phyloP scores from a whole-genome alignment of 2,888 invertebrate species.

The Dolichomitus sp. region DNA sequence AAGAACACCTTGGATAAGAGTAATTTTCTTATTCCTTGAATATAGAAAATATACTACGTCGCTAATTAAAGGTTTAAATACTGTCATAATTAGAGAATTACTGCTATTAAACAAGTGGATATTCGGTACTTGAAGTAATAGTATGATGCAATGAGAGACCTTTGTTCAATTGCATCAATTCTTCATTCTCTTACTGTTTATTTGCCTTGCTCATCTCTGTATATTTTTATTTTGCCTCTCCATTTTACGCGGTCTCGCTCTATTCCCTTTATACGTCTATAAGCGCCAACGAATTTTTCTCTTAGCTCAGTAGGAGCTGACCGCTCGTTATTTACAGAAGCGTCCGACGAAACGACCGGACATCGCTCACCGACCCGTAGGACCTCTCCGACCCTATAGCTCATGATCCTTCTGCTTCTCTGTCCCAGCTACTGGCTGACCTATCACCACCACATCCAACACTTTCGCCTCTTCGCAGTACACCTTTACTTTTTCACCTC shows the following conservation, averaged over 20 bases:
- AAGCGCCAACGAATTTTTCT: constrained; percentile 57
- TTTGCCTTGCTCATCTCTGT: not conserved
- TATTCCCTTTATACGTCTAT: constrained; percentile 50
- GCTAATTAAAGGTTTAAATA: too few species aligned
- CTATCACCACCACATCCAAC: constrained; percentile 8
- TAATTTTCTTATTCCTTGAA: not conserved
- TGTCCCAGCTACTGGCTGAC: constrained; percentile 17
- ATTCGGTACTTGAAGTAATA: too few species aligned
- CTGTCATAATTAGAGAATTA: too few species aligned
- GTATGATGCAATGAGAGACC: too few species aligned
- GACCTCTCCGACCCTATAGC: constrained; percentile 43
- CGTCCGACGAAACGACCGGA: constrained; percentile 70
- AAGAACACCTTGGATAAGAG: not conserved
- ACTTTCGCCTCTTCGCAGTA: not conserved
- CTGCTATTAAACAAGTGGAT: too few species aligned
- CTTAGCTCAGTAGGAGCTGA: constrained; percentile 29
- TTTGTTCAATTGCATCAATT: not conserved
- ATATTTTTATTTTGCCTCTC: constrained; percentile 29
- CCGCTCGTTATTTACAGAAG: constrained; percentile 71
- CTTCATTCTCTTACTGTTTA: not conserved
- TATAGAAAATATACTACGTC: not conserved
- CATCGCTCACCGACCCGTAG: constrained; percentile 70
- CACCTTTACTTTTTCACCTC: constrained; percentile 3
- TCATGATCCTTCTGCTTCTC: constrained; percentile 33
- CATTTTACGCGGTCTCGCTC: not conserved